Conservation (phyloP, 1,140 invertebrate species). For the Lepidurus packardi region DNA sequence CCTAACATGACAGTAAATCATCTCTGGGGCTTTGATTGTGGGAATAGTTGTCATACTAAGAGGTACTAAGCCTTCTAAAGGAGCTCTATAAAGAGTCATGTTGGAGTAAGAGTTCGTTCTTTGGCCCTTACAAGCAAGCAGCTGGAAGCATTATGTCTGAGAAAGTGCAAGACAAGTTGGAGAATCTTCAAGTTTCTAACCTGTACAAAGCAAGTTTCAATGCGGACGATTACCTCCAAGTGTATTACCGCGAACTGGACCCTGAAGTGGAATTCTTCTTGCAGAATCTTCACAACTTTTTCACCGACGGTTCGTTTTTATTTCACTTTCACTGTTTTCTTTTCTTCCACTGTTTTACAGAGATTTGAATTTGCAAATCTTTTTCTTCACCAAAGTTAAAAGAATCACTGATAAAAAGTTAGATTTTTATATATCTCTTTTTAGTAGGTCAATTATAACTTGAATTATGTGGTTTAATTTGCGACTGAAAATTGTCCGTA, state of each 20-base stretch:
- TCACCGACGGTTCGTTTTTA: conserved; percentile 13
- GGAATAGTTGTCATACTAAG: background rate
- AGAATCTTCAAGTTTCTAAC: background rate
- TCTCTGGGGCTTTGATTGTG: conserved; percentile 12
- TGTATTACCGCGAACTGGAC: conserved; percentile 30
- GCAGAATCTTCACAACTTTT: conserved; percentile 32
- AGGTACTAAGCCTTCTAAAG: background rate
- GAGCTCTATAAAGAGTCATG: background rate
- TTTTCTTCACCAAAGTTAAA: background rate
- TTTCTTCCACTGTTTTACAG: background rate
- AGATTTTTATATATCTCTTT: no score
- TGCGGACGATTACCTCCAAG: conserved; percentile 29
- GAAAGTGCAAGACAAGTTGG: conserved; percentile 11
- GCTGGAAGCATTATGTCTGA: background rate
- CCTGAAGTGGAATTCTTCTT: conserved; percentile 34
- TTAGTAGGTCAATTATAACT: no score
- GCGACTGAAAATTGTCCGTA: background rate
- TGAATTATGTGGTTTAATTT: background rate
- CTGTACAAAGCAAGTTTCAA: conserved; percentile 29
- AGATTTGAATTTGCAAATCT: background rate
- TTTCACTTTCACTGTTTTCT: background rate
- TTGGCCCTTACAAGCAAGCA: background rate
- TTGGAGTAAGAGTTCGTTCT: background rate
- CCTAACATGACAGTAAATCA: background rate
- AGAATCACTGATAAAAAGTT: background rate